Evolutionary conservation across 2,888 invertebrate species (phyloP).

Genomic region (Icerya purchasi): DNA sequence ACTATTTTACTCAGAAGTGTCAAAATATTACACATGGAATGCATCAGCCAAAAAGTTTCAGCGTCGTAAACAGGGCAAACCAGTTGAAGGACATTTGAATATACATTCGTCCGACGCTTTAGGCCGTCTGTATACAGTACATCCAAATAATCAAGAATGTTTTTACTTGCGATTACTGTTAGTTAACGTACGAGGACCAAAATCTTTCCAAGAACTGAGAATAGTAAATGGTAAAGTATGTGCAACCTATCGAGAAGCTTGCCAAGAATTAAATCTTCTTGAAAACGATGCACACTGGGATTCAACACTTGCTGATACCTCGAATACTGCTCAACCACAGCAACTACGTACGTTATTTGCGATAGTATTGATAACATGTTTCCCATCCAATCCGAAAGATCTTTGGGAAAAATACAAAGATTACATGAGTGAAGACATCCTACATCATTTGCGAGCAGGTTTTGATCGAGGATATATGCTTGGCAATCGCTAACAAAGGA

Average conservation of each 20-base stretch:
- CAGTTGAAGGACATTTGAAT: conserved; percentile 2
- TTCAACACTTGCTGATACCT: conserved; percentile 14
- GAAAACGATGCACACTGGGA: conserved; percentile 17
- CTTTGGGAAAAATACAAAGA: conserved; percentile 4
- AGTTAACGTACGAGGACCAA: too few species aligned
- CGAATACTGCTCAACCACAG: conserved; percentile 10
- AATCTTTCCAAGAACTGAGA: too few species aligned
- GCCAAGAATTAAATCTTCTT: too few species aligned
- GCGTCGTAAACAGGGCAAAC: conserved; percentile 16
- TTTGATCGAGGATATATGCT: conserved; percentile 15
- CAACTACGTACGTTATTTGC: conserved; percentile 16
- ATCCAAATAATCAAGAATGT: too few species aligned
- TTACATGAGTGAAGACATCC: too few species aligned
- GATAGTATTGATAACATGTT: conserved; percentile 14
- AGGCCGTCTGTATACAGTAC: too few species aligned
- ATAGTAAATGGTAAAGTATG: too few species aligned
- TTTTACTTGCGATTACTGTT: too few species aligned
- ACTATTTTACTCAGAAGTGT: conserved; percentile 22
- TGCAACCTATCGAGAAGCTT: too few species aligned
- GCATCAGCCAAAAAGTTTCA: conserved; percentile 9
- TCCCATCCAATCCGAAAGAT: too few species aligned
- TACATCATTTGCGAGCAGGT: conserved; percentile 13
- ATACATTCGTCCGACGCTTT: conserved; percentile 1
- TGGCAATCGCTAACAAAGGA: conserved; percentile 13
- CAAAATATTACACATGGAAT: conserved; percentile 19